Percentiles rank a stretch among this genome's conserved stretches.
Evolutionary conservation across 2,113 vertebrate species (phyloP).

Genomic region (Clarias macrocephalus): DNA sequence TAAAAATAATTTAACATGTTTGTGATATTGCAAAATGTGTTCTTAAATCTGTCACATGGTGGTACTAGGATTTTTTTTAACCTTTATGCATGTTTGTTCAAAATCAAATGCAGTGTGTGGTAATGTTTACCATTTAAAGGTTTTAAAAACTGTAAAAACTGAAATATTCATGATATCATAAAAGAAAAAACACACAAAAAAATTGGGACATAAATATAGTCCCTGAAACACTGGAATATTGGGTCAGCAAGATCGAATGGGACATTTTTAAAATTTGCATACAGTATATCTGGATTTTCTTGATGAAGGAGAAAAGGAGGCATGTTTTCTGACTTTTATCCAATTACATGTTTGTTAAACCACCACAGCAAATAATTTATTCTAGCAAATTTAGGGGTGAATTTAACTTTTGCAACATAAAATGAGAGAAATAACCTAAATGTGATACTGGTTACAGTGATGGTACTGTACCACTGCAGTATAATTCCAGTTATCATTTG

Average conservation of each 20-base stretch:
- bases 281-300: neutral
- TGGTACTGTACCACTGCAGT: neutral
- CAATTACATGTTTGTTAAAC: neutral
- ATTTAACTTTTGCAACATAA: neutral
- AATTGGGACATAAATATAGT: neutral
- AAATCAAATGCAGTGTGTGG: neutral
- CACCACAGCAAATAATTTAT: neutral
- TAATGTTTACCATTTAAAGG: neutral
- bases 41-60: neutral
- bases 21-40: neutral
- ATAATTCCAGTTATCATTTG: neutral
- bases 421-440: neutral
- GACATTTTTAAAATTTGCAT: neutral
- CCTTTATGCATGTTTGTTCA: neutral
- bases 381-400: too few species aligned
- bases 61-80: neutral
- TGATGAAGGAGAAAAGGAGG: neutral
- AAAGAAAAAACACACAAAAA: neutral
- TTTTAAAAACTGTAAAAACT: neutral
- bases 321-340: neutral
- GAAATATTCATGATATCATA: neutral
- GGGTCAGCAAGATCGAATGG: neutral
- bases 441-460: neutral
- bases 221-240: neutral
- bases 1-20: neutral